Conservation (phyloP, 2,888 invertebrate genomes). For the Drosophila emarginata region DNA sequence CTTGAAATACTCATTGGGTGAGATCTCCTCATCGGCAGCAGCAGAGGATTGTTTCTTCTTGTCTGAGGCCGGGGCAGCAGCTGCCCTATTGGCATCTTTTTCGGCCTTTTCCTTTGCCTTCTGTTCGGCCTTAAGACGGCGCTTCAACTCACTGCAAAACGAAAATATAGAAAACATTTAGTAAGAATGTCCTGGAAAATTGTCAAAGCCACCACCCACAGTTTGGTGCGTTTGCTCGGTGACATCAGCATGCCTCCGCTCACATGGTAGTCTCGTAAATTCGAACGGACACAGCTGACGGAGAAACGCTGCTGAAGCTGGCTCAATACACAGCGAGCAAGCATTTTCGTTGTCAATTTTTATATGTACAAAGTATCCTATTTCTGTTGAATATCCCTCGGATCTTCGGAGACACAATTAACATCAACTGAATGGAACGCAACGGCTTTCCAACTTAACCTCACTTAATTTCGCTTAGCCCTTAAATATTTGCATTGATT, state of each 20-base stretch:
- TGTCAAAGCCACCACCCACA: conserved; percentile 55
- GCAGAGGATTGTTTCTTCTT: conserved; percentile 72
- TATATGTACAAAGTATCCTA: neutral
- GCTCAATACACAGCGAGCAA: conserved; percentile 33
- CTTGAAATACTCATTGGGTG: conserved; percentile 97
- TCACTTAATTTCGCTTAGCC: neutral
- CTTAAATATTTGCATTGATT: neutral
- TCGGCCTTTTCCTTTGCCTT: conserved; percentile 95
- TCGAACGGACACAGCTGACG: conserved; percentile 3
- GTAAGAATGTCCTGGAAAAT: neutral
- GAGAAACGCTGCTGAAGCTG: conserved; percentile 21
- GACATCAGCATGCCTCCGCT: conserved; percentile 35
- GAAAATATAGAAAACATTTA: neutral
- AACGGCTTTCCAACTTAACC: conserved; percentile 11
- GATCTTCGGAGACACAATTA: neutral
- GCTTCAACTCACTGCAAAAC: conserved; percentile 93
- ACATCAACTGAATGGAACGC: conserved; percentile 2
- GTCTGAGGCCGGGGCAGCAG: conserved; percentile 80
- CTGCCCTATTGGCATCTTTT: conserved; percentile 85
- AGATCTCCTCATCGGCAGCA: conserved; percentile 90
- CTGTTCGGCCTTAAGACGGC: conserved; percentile 94
- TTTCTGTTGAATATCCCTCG: neutral
- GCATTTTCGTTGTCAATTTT: conserved; percentile 20
- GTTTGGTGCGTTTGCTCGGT: conserved; percentile 78
- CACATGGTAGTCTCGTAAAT: conserved; percentile 44